Evolutionary conservation across 2,797 vertebrate species (phyloP), one percentile per base, ranked within the genome.

Genomic region (Sebastes flavidus): DNA sequence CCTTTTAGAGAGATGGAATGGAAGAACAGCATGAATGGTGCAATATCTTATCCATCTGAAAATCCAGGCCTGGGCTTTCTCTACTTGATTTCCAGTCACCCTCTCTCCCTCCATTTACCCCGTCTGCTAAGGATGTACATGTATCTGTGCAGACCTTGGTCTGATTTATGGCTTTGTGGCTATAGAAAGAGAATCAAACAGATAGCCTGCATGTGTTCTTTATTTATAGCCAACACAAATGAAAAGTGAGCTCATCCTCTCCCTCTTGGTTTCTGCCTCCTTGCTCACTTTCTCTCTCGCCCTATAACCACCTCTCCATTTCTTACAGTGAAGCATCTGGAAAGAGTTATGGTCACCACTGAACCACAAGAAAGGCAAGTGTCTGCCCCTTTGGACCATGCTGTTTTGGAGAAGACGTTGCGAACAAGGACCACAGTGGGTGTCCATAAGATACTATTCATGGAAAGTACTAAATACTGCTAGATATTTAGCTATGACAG

Each of bases 181-280:
- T 84, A 84, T 75, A 88, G 87, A 84, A 75, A 78, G 83, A 86
- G 93, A 95, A 95, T 95, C 90, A 93, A 94, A 95, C 72, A 83
- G 81, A 93, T 86, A 87, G 90, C 66, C 84, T 87, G 91, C 95
- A 96, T 94, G 93, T 95, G 95, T 95, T 96, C 92, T 86, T 91
- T 95, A 96, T 96, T 96, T 95, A 96, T 94, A 91, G 91, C 89
- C 85, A 90, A 92, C 85, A 91, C 90, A 93, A 94, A 95, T 95
- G 92, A 95, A 95, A 95, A 95, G 94, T 95, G 95, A 96, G 92
- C 93, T 96, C 94, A 95, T 95, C 92, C 84, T 93, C 91, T 87
- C 83, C 55, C 78, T 80, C 81, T 86, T 75, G 75, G 78, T 84
- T 87, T 87, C 76, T 66, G 76, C 67, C 83, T 87, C 68, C 68